Evolutionary conservation across 2,888 invertebrate genomes (phyloP), one percentile per base, ranked within the genome.

Genomic region (Synergus itoensis): DNA sequence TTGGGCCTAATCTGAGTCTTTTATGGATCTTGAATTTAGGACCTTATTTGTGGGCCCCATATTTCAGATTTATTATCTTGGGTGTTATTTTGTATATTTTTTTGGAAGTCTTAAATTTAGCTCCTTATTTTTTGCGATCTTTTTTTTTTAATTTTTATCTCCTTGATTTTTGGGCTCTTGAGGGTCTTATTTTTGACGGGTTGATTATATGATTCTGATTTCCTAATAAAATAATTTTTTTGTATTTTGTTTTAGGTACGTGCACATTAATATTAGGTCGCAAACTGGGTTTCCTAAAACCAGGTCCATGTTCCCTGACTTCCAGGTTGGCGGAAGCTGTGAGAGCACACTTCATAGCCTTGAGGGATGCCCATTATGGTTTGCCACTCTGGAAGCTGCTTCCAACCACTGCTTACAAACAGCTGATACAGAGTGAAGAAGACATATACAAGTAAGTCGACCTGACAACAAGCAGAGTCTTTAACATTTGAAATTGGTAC

Each of bases 311-410:
- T 84, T 94, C 94, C 0, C 93, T 95, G 18, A 94, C 95, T 28
- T 94, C 95, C 0, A 94, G 94, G 77, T 92, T 97, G 53, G 95
- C 96, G 1, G 93, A 94, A n/a, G 96, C 97, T 0, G 95, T 97
- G 3, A 96, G 96, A 88, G 94, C 95, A 62, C 95, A 97, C 88
- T 97, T 97, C 90, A 93, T 95, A 69, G 96, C 96, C 0, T 95
- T 96, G 83, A 93, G 97, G 79, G 97, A 97, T 89, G 96, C 97
- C 0, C 96, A 95, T 91, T 97, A 96, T 90, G 97, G 97, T 0
- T 94, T 96, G 57, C 97, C 97, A 0, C 91, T 96, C 78, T 97
- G 97, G 97, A 97, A 97, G 92, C 94, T 96, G 81, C 94, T 96
- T 18, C 95, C 96, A 0, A 97, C 97, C 0, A 92, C 94, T 73